Evolutionary conservation across 2,113 vertebrate genomes (phyloP).

Genomic region (Cyprinus carpio): DNA sequence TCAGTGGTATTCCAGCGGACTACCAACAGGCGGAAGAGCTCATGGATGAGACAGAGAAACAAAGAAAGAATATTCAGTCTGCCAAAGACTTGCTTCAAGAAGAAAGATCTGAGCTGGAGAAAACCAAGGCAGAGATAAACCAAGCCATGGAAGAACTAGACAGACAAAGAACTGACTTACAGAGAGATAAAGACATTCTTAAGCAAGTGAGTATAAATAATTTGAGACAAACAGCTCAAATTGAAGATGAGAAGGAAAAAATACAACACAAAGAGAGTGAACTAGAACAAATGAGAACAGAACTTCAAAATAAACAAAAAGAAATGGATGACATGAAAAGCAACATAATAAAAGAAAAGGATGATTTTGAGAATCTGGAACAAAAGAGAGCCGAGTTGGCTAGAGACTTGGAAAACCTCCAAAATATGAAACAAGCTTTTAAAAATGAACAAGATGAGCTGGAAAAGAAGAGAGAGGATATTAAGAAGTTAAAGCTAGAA

Average conservation of each 20-base stretch:
- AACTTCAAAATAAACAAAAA: conserved; percentile 35
- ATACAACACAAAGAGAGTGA: not conserved
- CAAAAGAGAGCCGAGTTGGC: conserved; percentile 13
- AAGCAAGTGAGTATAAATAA: conserved; percentile 43
- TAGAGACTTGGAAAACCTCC: conserved; percentile 3
- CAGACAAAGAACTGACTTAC: not conserved
- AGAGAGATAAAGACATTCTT: conserved; percentile 39
- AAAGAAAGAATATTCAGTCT: conserved; percentile 54
- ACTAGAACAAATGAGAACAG: not conserved
- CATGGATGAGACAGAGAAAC: conserved; percentile 35
- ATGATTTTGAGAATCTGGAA: conserved; percentile 8
- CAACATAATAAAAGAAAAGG: conserved; percentile 41
- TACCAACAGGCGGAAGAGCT: not conserved
- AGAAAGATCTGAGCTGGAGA: conserved; percentile 25
- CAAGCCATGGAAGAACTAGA: conserved; percentile 26
- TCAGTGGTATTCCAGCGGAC: not conserved
- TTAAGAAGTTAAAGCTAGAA: conserved; percentile 41
- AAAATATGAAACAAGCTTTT: conserved; percentile 5
- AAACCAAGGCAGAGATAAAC: conserved; percentile 33
- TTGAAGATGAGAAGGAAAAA: conserved; percentile 14
- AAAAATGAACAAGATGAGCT: conserved; percentile 19
- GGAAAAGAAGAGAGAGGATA: conserved; percentile 4
- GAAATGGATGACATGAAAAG: conserved; percentile 36
- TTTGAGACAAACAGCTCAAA: not conserved
- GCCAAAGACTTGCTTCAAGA: conserved; percentile 49